phyloP scores from a whole-genome alignment of 2,888 invertebrate genomes.

The Agrotis puta region DNA sequence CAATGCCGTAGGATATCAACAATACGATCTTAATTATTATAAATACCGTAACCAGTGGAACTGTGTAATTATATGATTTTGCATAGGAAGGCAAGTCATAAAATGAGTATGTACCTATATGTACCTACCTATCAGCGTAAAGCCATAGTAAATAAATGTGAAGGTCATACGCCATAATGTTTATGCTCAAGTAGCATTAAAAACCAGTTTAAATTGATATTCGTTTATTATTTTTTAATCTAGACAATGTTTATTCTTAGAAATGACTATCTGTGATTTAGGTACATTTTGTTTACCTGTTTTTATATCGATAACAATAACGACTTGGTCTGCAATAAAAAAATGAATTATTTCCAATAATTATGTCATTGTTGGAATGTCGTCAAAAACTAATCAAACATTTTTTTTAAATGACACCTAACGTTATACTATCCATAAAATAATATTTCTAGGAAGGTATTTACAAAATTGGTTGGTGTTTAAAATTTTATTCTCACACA shows the following conservation, averaged over 20 bases:
- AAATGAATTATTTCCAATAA: neutral
- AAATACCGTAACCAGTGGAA: constrained; percentile 6
- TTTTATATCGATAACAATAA: constrained; percentile 7
- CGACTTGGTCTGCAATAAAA: neutral
- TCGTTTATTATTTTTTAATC: constrained; percentile 54
- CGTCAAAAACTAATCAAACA: neutral
- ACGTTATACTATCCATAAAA: neutral
- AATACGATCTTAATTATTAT: constrained; percentile 16
- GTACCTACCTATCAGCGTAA: constrained; percentile 22
- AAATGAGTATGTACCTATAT: constrained; percentile 19
- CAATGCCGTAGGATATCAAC: neutral
- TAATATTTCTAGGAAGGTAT: too few relatives aligned
- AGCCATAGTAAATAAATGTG: constrained; percentile 39
- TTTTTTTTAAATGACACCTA: neutral
- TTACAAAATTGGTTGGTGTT: neutral
- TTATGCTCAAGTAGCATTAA: constrained; percentile 49
- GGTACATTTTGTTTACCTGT: constrained; percentile 1
- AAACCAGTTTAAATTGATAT: constrained; percentile 55
- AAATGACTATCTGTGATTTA: constrained; percentile 46
- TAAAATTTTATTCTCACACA: neutral
- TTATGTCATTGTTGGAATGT: neutral
- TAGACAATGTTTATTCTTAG: constrained; percentile 56
- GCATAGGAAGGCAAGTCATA: constrained; percentile 9
- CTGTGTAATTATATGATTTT: constrained; percentile 33
- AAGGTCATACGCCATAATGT: constrained; percentile 42